These are phyloP conservation scores for Barbus barbus DNA, from an alignment of 2,113 vertebrate species.

Conservation along the genomic window DNA sequence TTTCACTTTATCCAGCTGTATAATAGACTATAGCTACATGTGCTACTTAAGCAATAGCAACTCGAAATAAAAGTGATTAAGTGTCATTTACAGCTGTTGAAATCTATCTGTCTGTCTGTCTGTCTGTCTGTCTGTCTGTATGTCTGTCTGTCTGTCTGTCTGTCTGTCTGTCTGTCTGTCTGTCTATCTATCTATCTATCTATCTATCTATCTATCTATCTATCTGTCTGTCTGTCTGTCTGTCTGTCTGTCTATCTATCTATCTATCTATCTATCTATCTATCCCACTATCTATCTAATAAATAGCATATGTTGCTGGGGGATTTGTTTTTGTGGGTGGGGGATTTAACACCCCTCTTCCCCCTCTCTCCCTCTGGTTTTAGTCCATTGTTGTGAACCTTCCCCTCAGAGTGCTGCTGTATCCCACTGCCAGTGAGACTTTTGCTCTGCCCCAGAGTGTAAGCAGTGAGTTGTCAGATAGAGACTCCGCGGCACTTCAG, in stretches of 20 bases:
- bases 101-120: too few species aligned
- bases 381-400: conserved; percentile 77
- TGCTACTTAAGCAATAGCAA: too few species aligned
- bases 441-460: conserved; percentile 19
- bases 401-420: conserved; percentile 59
- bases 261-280: neutral
- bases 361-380: conserved; percentile 59
- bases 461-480: conserved; percentile 40
- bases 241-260: conserved; percentile 30
- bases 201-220: too few species aligned
- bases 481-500: conserved; percentile 10
- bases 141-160: too few species aligned
- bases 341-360: conserved; percentile 53
- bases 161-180: too few species aligned
- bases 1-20: too few species aligned
- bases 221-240: neutral
- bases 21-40: too few species aligned
- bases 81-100: too few species aligned
- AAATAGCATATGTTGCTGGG: conserved; percentile 5
- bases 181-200: too few species aligned
- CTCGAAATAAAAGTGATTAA: too few species aligned
- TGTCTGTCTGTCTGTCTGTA: too few species aligned
- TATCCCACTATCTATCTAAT: neutral
- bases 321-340: conserved; percentile 53
- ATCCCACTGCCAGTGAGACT: conserved; percentile 50